Base-by-base conservation (phyloP, 2,113 vertebrate species). In the Entomyzon cyanotis region DNA sequence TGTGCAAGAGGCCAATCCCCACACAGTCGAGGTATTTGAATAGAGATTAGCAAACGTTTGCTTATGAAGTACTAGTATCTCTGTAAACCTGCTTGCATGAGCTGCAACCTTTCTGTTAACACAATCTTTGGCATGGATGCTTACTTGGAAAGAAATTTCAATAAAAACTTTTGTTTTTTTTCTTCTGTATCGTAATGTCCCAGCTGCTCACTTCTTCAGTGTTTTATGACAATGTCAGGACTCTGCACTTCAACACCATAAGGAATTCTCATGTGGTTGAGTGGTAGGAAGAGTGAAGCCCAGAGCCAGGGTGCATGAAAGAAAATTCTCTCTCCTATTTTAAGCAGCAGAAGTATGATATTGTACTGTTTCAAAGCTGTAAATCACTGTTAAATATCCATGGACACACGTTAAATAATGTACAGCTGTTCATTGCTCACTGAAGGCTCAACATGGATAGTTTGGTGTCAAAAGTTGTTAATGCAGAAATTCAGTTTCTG, bases 21-120 rank as follows among this genome's bases (percentile, higher is more conserved):
- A 52, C 2, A 13, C 7, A 52, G 46, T 1, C 0, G 1, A 59
- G 19, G 7, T n/a, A 14, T 46, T 52, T 46, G 33, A 59, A 12
- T 18, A 37, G 25, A 46, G 15, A 24, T 60, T 9, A 46, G 15
- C 22, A 4, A 42, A 1, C 4, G 2, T 62, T 42, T 73, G 58
- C 4, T 71, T n/a, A 25, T 11, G 16, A 56, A 0, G 4, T 14
- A 2, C 12, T 9, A 5, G 8, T 35, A 5, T 41, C 5, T 70
- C 24, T 71, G 42, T 52, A 20, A 76, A 81, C 7, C 5, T 52
- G 10, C 25, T 59, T 35, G 25, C 6, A 10, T 15, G 35, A 65
- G 25, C 23, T 39, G 10, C 7, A 27, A 5, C 33, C 33, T 39
- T 46, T 19, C 6, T 47, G 7, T 65, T 69, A n/a, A 44, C 8